Percentiles rank a stretch among this genome's conserved stretches.
Conservation (phyloP, 2,797 vertebrate genomes). For the Onychomys torridus region DNA sequence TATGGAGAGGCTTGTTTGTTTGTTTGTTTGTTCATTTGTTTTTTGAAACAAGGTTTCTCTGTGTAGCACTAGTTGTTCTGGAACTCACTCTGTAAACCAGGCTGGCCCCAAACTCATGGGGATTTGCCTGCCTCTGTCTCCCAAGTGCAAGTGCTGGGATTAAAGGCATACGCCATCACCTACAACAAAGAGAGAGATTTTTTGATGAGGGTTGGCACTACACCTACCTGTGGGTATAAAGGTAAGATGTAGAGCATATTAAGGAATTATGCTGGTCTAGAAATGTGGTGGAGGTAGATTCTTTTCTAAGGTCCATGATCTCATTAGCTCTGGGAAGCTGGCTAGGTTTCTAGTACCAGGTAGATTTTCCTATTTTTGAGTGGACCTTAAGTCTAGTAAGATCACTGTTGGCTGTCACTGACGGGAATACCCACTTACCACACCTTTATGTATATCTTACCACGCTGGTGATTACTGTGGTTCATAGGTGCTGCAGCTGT, state of each 20-base stretch:
- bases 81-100: too few species aligned
- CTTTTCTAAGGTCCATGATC: neutral
- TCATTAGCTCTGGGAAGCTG: neutral
- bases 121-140: too few species aligned
- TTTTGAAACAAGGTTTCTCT: too few species aligned
- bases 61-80: too few species aligned
- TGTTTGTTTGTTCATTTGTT: too few species aligned
- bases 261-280: neutral
- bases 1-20: neutral
- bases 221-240: neutral
- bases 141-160: too few species aligned
- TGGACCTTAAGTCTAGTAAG: neutral
- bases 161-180: too few species aligned
- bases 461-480: neutral
- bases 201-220: neutral
- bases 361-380: neutral
- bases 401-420: neutral
- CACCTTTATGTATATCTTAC: too few species aligned
- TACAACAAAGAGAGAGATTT: too few species aligned
- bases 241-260: neutral
- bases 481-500: neutral
- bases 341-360: neutral
- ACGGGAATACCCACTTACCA: neutral
- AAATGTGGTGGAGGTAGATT: neutral
- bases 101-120: too few species aligned